Evolutionary conservation across 1,140 invertebrate genomes (phyloP).

Genomic region (Planococcus citri): DNA sequence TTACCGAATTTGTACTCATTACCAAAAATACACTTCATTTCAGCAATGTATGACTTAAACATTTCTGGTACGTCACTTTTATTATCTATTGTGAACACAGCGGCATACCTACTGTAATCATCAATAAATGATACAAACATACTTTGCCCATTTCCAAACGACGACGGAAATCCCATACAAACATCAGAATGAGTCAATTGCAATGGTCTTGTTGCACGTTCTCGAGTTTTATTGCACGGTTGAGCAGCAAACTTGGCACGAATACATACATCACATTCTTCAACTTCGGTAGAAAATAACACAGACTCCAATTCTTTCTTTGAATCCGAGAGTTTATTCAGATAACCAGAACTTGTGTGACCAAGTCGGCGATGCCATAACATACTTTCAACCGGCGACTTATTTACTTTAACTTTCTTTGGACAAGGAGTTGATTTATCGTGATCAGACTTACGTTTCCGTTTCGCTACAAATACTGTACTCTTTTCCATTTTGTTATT

Average conservation of each 20-base stretch:
- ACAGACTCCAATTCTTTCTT: no score
- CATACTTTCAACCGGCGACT: no score
- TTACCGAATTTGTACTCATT: neutral
- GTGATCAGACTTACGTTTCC: no score
- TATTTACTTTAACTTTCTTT: no score
- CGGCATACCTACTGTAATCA: neutral
- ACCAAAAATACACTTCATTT: neutral
- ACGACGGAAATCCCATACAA: neutral
- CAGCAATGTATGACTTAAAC: neutral
- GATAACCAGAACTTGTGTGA: no score
- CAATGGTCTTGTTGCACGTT: neutral
- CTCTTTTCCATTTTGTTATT: no score
- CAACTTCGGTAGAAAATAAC: no score
- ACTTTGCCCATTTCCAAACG: neutral
- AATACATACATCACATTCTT: neutral
- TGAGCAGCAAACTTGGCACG: no score
- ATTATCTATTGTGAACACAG: neutral
- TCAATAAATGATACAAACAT: neutral
- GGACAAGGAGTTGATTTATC: no score
- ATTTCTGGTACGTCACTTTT: neutral
- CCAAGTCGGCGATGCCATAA: no score
- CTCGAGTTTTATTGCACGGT: neutral
- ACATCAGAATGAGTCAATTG: neutral
- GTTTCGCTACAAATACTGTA: no score
- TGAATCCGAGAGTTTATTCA: no score